Evolutionary conservation across 2,113 vertebrate genomes (phyloP), one percentile per base, ranked within the genome.

Genomic region (Engraulis encrasicolus): DNA sequence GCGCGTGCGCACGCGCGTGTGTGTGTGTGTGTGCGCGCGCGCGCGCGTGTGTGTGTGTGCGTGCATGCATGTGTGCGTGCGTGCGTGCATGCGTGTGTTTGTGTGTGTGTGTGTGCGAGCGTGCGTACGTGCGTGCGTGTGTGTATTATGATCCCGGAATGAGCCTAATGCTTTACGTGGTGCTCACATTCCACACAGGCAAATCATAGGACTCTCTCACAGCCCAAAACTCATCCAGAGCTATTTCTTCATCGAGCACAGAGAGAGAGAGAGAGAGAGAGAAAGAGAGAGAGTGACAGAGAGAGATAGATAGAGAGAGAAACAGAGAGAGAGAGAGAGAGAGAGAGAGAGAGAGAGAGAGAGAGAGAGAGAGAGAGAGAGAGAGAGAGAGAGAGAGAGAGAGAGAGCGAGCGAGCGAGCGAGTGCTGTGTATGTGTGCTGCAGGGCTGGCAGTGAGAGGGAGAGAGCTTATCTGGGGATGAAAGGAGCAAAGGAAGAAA

Each of bases 141-240:
- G 14, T 12, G 88, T 90, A 81, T 91, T 90, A 83, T 88, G 89
- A 85, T 88, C 85, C 80, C 80, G 86, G 88, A 93, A 89, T 85
- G 86, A 90, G 90, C 83, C 91, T 92, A 91, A 93, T 88, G 89
- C 92, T 91, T 82, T 87, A 88, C 87, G 92, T 90, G 87, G 87
- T 91, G 87, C 86, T 93, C 90, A 89, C 91, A 93, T 94, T 95
- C 92, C 91, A 90, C 86, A 82, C 79, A 79, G 61, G 87, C 89
- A 91, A 88, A 93, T 93, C 90, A 88, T 83, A 84, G 48, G 58
- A 91, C 85, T 90, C 85, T 85, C 82, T 82, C n/a, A n/a, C n/a
- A n/a, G 77, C 83, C 78, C 82, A 84, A 90, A 85, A 90, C 85
- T 86, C 52, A 84, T 78, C 82, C 74, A 0, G 19, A 71, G 83